phyloP scores from a whole-genome alignment of 1,140 invertebrate genomes.

The Asobara japonica region DNA sequence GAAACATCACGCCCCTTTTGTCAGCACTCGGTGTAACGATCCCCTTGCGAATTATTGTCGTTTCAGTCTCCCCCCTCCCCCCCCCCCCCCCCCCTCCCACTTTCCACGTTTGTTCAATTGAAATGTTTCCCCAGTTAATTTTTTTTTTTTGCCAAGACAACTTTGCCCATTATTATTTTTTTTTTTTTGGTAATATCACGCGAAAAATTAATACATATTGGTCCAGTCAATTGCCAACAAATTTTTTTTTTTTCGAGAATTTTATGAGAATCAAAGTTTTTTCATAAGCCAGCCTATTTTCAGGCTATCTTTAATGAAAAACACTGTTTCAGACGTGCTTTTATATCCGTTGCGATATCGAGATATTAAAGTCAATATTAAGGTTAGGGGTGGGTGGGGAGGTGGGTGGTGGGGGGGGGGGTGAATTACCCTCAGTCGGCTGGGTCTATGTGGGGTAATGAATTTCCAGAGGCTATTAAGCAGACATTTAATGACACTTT shows the following conservation, averaged over 20 bases:
- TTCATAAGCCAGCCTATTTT: not conserved
- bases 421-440: not conserved
- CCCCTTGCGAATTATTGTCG: constrained; percentile 10
- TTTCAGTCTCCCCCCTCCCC: not conserved
- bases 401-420: not conserved
- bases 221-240: not conserved
- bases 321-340: too few relatives aligned
- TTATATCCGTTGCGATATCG: not conserved
- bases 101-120: not conserved
- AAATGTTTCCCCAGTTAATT: not conserved
- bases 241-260: not conserved
- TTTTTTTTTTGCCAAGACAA: not conserved
- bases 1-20: not conserved
- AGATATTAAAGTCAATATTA: constrained; percentile 4
- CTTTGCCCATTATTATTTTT: not conserved
- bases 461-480: too few relatives aligned
- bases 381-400: not conserved
- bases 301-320: too few relatives aligned
- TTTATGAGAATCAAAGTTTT: not conserved
- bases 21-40: not conserved
- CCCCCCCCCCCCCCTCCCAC: too few relatives aligned
- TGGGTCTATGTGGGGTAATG: too few relatives aligned
- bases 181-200: not conserved
- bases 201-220: not conserved
- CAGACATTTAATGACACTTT: too few relatives aligned